Evolutionary conservation across 2,888 invertebrate genomes (phyloP).

Genomic region (Cephonodes hylas): DNA sequence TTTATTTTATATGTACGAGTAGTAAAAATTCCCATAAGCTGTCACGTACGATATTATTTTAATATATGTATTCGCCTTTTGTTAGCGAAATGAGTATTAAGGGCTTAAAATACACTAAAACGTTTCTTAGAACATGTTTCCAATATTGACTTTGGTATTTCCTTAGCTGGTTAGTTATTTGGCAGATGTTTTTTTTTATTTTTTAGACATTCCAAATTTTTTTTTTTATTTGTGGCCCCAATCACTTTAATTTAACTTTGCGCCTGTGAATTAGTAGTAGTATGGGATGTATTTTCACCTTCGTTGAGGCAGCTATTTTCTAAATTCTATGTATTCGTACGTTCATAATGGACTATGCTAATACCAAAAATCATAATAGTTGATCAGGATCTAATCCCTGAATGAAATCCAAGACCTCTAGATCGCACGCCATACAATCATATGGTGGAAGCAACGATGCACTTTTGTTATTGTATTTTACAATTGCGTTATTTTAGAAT

Average conservation of each 20-base stretch:
- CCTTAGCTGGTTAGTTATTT: not conserved
- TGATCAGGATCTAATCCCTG: too few relatives aligned
- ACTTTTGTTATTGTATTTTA: too few relatives aligned
- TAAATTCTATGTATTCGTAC: too few relatives aligned
- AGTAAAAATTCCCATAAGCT: constrained; percentile 6
- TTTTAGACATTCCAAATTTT: not conserved
- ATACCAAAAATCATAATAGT: too few relatives aligned
- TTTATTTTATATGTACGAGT: not conserved
- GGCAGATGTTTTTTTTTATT: not conserved
- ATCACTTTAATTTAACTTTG: too few relatives aligned
- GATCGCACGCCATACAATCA: too few relatives aligned
- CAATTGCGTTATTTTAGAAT: too few relatives aligned
- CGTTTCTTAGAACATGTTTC: not conserved
- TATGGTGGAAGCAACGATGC: not conserved
- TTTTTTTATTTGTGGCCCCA: not conserved
- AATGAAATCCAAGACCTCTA: too few relatives aligned
- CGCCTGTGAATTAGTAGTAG: too few relatives aligned
- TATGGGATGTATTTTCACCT: too few relatives aligned
- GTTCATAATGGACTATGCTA: too few relatives aligned
- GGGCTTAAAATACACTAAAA: not conserved
- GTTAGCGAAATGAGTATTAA: not conserved
- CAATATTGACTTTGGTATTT: not conserved
- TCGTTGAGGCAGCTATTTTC: too few relatives aligned
- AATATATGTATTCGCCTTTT: not conserved
- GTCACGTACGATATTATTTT: not conserved